Evolutionary conservation across 2,888 invertebrate genomes (phyloP).

Genomic region (Lithophane socia): DNA sequence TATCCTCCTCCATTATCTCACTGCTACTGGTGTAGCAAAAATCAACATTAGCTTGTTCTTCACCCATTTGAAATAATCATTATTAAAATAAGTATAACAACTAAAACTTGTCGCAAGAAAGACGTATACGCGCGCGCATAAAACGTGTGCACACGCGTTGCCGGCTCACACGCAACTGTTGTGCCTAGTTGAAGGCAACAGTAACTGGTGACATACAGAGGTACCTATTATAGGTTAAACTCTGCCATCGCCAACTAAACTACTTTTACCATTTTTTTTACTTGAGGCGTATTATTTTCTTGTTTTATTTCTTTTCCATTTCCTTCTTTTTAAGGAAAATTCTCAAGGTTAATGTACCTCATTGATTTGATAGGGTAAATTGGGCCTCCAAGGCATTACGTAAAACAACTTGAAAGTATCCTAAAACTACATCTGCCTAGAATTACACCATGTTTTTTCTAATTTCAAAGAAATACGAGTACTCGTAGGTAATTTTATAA

Average conservation of each 20-base stretch:
- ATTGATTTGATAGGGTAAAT: conserved; percentile 15
- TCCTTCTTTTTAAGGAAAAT: neutral
- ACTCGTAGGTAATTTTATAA: conserved; percentile 16
- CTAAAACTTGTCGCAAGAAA: too few relatives aligned
- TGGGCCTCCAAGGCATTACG: neutral
- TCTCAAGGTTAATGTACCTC: neutral
- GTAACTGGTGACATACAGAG: too few relatives aligned
- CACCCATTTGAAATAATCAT: too few relatives aligned
- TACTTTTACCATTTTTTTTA: too few relatives aligned
- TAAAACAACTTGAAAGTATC: neutral
- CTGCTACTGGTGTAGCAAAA: too few relatives aligned
- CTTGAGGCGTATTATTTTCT: neutral
- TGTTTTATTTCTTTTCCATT: conserved; percentile 1
- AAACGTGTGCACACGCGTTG: too few relatives aligned
- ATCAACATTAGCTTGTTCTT: too few relatives aligned
- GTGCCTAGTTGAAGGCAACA: too few relatives aligned
- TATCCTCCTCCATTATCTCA: too few relatives aligned
- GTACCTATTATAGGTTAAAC: neutral
- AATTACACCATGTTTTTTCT: neutral
- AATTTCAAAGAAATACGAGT: conserved; percentile 31
- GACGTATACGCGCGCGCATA: too few relatives aligned
- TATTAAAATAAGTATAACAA: too few relatives aligned
- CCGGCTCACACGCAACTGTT: too few relatives aligned
- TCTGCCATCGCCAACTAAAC: neutral
- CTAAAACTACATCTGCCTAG: neutral